Conservation (phyloP, 2,797 vertebrate genomes). For the Prunella strophiata region DNA sequence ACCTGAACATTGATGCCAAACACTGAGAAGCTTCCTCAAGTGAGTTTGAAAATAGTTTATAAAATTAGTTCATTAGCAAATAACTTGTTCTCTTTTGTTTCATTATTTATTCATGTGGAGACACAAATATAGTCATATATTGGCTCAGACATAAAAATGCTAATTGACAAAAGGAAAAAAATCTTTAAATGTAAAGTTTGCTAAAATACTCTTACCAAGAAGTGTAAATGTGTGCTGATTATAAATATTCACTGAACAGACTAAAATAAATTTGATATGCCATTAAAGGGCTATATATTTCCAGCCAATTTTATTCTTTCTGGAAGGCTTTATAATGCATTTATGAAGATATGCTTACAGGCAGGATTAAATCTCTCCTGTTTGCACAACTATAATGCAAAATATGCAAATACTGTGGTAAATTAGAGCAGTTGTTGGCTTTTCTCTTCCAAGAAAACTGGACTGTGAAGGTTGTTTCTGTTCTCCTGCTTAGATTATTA, state of each 20-base stretch:
- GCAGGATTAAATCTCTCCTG: slow-evolving; percentile 50
- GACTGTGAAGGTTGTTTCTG: background rate
- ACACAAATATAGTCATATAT: background rate
- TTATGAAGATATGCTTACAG: slow-evolving; percentile 52
- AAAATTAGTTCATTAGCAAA: background rate
- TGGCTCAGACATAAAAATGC: background rate
- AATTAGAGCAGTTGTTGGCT: slow-evolving; percentile 19
- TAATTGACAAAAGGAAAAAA: background rate
- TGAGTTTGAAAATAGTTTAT: background rate
- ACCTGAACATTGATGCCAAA: background rate
- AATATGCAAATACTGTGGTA: slow-evolving; percentile 50
- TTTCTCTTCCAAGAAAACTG: background rate
- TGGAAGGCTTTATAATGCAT: slow-evolving; percentile 59
- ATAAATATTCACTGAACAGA: slow-evolving; percentile 38
- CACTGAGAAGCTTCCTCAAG: background rate
- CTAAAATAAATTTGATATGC: slow-evolving; percentile 60
- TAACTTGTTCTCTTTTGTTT: background rate
- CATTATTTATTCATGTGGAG: background rate
- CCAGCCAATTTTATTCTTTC: slow-evolving; percentile 60
- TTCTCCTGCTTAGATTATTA: background rate
- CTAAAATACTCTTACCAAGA: slow-evolving; percentile 22
- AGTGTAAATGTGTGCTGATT: slow-evolving; percentile 9
- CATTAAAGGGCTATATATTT: slow-evolving; percentile 55
- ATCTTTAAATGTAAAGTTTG: slow-evolving; percentile 20
- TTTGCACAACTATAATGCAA: slow-evolving; percentile 51